A percentile compares a stretch with the other conserved stretches of the same genome.
Conservation (phyloP, 2,797 vertebrate species). For the Gobio occitaniae region DNA sequence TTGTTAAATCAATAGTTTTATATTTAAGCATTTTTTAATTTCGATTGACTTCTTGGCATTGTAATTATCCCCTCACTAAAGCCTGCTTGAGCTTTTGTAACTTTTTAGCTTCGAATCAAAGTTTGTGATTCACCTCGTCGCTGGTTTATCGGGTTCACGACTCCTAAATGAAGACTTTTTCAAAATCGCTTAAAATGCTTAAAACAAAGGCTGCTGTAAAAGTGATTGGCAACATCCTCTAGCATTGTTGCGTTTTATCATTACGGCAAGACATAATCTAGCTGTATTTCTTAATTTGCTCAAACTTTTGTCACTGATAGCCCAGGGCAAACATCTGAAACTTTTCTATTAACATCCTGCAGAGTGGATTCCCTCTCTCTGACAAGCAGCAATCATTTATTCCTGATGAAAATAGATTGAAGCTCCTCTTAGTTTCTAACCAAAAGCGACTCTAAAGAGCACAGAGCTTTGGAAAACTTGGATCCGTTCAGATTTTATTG, state of each 20-base stretch:
- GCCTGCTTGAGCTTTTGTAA: background rate
- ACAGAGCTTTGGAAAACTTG: background rate
- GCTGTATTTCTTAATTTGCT: conserved; percentile 20
- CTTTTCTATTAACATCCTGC: conserved; percentile 34
- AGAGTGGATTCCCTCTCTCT: conserved; percentile 5
- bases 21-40: background rate
- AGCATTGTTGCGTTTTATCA: background rate
- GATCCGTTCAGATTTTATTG: background rate
- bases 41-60: too few species aligned
- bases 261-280: background rate
- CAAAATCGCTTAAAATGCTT: background rate
- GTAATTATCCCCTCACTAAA: background rate
- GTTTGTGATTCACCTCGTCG: background rate
- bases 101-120: background rate
- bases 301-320: conserved; percentile 8
- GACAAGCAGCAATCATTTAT: conserved; percentile 25
- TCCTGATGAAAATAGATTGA: conserved; percentile 21
- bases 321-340: conserved; percentile 9
- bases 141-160: background rate
- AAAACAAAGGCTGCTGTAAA: background rate
- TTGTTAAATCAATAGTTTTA: background rate
- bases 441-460: background rate
- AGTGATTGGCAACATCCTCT: background rate
- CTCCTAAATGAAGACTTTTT: background rate
- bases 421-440: background rate